A percentile compares a stretch with the other conserved stretches of the same genome.
Conservation (phyloP, 2,113 vertebrate genomes). For the Hiodon alosoides region DNA sequence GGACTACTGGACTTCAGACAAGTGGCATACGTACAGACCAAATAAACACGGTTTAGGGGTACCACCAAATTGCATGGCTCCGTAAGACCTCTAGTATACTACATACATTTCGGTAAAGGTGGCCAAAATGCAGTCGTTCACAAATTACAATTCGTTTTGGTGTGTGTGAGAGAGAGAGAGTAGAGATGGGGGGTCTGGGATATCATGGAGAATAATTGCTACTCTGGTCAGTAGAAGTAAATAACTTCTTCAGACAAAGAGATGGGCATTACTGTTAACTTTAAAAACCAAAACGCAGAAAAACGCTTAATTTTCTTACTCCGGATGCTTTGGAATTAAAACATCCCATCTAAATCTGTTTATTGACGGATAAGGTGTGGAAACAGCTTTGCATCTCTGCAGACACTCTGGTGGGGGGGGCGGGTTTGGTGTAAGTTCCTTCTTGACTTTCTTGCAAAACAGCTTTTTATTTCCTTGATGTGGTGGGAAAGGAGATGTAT, state of each 20-base stretch:
- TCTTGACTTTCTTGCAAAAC: constrained; percentile 46
- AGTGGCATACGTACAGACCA: constrained; percentile 11
- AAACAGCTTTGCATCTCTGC: constrained; percentile 56
- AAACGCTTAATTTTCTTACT: constrained; percentile 52
- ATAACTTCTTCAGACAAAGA: constrained; percentile 66
- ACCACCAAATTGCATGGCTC: constrained; percentile 5
- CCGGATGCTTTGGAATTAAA: constrained; percentile 70
- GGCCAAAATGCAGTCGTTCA: constrained; percentile 53
- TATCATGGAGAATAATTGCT: constrained; percentile 47
- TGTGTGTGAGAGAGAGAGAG: neutral
- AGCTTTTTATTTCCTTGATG: constrained; percentile 58
- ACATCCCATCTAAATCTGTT: constrained; percentile 56
- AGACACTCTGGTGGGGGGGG: constrained; percentile 42
- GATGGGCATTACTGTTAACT: constrained; percentile 44
- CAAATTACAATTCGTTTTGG: constrained; percentile 53
- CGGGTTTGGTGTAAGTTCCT: constrained; percentile 38
- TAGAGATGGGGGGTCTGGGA: constrained; percentile 29
- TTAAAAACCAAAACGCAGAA: constrained; percentile 49
- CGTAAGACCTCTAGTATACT: neutral
- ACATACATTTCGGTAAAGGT: constrained; percentile 37
- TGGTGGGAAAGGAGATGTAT: constrained; percentile 55
- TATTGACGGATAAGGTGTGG: constrained; percentile 43
- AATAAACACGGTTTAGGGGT: neutral
- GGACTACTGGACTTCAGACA: too few species aligned
- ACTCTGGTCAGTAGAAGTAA: constrained; percentile 50